These are phyloP conservation scores for Fragum whitleyi DNA, from an alignment of 2,888 invertebrate species.

Conservation along the genomic window DNA sequence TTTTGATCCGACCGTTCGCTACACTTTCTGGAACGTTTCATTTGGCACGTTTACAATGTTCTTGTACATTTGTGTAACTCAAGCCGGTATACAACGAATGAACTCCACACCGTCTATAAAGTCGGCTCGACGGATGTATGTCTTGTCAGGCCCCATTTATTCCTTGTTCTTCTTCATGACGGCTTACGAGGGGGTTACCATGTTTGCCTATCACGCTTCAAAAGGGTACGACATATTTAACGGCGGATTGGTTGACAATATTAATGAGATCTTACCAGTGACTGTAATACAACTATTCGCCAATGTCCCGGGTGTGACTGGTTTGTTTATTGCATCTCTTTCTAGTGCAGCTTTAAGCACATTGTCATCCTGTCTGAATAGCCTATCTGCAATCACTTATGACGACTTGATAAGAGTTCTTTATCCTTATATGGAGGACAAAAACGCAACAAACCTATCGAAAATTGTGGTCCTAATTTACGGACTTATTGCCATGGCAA, in stretches of 20 bases:
- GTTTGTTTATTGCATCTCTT: conserved; percentile 44
- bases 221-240: conserved; percentile 36
- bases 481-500: conserved; percentile 26
- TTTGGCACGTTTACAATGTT: conserved; percentile 33
- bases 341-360: conserved; percentile 45
- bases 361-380: conserved; percentile 41
- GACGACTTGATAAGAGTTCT: conserved; percentile 41
- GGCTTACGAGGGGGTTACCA: conserved; percentile 32
- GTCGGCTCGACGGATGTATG: conserved; percentile 28
- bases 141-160: conserved; percentile 35
- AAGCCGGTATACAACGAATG: conserved; percentile 39
- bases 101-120: conserved; percentile 36
- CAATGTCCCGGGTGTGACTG: conserved; percentile 36
- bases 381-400: conserved; percentile 39
- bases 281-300: conserved; percentile 36
- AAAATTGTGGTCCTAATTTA: conserved; percentile 27
- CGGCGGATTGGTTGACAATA: conserved; percentile 28
- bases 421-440: conserved; percentile 29
- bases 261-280: conserved; percentile 41
- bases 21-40: conserved; percentile 34
- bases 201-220: conserved; percentile 38
- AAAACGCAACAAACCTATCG: conserved; percentile 30
- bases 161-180: conserved; percentile 26
- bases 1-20: conserved; percentile 37
- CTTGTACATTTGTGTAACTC: conserved; percentile 25